Evolutionary conservation across 2,888 invertebrate species (phyloP).

Genomic region (Biston stratarius): DNA sequence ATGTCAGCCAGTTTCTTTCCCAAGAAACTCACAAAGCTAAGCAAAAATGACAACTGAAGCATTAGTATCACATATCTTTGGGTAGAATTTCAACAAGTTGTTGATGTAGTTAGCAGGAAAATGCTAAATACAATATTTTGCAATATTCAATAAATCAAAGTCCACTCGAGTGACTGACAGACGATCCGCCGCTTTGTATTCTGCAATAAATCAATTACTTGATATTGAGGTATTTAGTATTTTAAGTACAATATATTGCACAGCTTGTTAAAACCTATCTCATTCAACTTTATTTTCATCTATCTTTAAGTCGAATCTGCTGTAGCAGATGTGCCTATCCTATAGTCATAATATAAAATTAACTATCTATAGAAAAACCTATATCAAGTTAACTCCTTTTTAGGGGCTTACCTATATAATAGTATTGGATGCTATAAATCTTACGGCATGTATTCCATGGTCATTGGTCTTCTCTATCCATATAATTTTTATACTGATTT

Average conservation of each 20-base stretch:
- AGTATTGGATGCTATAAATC: not conserved
- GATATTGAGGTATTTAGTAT: not conserved
- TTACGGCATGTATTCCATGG: not conserved
- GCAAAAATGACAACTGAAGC: not conserved
- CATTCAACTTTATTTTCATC: too few relatives aligned
- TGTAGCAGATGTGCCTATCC: not conserved
- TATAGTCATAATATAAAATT: conserved; percentile 1
- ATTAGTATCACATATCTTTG: not conserved
- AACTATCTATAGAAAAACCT: conserved; percentile 10
- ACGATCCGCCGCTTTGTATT: conserved; percentile 5
- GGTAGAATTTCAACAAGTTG: not conserved
- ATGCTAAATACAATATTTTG: not conserved
- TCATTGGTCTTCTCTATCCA: too few relatives aligned
- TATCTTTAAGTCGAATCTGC: too few relatives aligned
- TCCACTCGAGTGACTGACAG: not conserved
- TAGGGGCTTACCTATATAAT: not conserved
- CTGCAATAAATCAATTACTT: not conserved
- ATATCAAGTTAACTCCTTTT: conserved; percentile 12
- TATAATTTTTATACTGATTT: too few relatives aligned
- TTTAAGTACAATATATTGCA: too few relatives aligned
- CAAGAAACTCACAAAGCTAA: not conserved
- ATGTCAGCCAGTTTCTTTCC: not conserved
- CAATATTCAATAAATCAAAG: conserved; percentile 5
- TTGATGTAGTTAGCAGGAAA: not conserved
- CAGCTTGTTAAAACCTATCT: too few relatives aligned